Percentiles rank a stretch among this genome's conserved stretches.
phyloP scores from a whole-genome alignment of 2,797 vertebrate genomes.

The Molossus alvarezi region DNA sequence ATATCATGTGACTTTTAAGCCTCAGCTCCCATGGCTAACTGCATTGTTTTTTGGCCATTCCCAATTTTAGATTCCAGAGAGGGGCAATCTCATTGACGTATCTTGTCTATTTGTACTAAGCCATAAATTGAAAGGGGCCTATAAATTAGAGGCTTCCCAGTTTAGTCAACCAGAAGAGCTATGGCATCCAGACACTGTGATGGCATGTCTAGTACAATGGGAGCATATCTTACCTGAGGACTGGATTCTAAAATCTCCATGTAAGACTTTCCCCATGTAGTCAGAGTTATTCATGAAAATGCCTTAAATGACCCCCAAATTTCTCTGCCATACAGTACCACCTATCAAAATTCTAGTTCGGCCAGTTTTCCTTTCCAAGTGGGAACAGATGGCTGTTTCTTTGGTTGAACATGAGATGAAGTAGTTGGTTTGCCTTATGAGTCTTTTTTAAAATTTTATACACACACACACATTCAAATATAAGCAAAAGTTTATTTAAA shows the following conservation, averaged over 20 bases:
- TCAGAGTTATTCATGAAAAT: neutral
- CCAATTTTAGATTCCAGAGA: neutral
- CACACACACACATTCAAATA: neutral
- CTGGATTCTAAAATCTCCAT: neutral
- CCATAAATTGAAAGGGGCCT: neutral
- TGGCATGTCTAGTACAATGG: too few relatives aligned
- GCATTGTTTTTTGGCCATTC: neutral
- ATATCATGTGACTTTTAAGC: neutral
- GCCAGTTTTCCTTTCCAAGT: neutral
- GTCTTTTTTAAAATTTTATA: neutral
- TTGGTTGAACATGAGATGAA: neutral
- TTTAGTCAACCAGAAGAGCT: neutral
- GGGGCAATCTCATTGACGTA: neutral
- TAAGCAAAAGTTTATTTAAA: neutral
- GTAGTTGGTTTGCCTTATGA: neutral
- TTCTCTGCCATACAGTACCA: neutral
- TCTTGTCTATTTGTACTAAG: neutral
- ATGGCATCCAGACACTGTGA: neutral
- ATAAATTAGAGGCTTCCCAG: neutral
- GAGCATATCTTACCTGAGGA: neutral
- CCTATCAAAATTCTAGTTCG: neutral
- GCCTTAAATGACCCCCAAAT: neutral
- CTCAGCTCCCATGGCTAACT: neutral
- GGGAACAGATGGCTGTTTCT: conserved; percentile 19
- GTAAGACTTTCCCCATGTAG: neutral